phyloP scores from a whole-genome alignment of 1,140 invertebrate genomes.

The roundworm (Caenorhabditis elegans) region DNA sequence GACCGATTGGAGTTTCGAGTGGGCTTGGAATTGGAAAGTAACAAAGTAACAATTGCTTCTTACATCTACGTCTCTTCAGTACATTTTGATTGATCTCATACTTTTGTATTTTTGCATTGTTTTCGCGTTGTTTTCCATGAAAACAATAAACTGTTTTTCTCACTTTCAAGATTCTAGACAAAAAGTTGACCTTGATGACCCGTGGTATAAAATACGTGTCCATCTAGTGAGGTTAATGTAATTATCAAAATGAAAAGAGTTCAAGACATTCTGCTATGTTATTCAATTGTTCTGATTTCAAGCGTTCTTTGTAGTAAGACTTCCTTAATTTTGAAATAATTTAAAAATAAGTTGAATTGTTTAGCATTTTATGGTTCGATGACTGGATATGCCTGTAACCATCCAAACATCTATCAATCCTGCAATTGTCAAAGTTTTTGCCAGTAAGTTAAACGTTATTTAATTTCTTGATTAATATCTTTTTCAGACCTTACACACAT shows the following conservation, averaged over 20 bases:
- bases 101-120: background rate
- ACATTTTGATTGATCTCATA: conserved; percentile 15
- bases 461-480: background rate
- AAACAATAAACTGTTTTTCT: background rate
- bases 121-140: background rate
- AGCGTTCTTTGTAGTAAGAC: no score
- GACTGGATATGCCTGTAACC: background rate
- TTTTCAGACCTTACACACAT: background rate
- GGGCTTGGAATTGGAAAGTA: conserved; percentile 32
- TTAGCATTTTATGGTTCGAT: conserved; percentile 1
- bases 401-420: background rate
- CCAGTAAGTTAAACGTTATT: background rate
- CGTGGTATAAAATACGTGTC: background rate
- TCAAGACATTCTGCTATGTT: no score
- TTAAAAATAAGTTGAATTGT: background rate
- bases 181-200: background rate
- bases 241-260: no score
- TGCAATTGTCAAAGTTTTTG: background rate
- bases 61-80: background rate
- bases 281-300: no score
- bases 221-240: no score
- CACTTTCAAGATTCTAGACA: no score
- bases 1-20: conserved; percentile 17
- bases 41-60: no score
- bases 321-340: background rate